Percentiles rank a stretch among this genome's conserved stretches.
phyloP scores from a whole-genome alignment of 2,113 vertebrate genomes.

The Marcusenius ussheri region DNA sequence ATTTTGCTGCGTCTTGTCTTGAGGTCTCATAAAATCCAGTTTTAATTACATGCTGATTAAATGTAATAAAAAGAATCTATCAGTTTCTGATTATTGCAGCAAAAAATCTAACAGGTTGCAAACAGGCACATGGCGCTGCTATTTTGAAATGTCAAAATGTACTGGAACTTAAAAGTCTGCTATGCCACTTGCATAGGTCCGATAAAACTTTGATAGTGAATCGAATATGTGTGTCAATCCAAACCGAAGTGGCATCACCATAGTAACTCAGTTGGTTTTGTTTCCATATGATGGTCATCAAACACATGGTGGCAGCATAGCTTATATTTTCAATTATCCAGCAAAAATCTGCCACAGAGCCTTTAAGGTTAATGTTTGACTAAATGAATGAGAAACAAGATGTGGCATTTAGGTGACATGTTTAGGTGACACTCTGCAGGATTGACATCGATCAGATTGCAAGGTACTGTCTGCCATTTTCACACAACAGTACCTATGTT shows the following conservation, averaged over 20 bases:
- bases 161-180: neutral
- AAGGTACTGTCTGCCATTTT: neutral
- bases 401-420: no score
- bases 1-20: neutral
- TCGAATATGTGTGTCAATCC: neutral
- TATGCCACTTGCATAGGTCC: neutral
- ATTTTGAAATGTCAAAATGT: neutral
- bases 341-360: neutral
- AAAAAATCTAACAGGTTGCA: neutral
- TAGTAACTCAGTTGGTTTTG: neutral
- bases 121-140: neutral
- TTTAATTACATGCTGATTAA: neutral
- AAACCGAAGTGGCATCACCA: neutral
- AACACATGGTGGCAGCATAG: neutral
- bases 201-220: neutral
- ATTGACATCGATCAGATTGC: neutral
- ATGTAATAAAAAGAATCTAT: neutral
- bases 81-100: neutral
- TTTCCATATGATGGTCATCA: neutral
- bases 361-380: neutral
- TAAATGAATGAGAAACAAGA: neutral
- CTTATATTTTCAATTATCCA: neutral
- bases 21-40: neutral
- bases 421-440: neutral
- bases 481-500: neutral